Conservation (phyloP, 2,113 vertebrate species). For the Melanerpes aurifrons region DNA sequence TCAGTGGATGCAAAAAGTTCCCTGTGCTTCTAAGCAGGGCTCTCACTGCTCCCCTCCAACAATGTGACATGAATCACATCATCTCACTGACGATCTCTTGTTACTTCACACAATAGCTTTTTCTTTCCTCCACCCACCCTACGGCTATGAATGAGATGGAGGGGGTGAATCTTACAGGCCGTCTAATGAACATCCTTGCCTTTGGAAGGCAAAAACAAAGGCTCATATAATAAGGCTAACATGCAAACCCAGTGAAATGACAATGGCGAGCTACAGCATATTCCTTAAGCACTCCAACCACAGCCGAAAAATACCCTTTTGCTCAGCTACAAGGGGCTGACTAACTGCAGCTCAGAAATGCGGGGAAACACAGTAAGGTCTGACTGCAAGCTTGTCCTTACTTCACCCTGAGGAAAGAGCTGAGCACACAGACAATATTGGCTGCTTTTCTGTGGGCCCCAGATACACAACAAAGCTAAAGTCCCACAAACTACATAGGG, state of each 20-base stretch:
- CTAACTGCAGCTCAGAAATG: conserved; percentile 43
- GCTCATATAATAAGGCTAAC: conserved; percentile 23
- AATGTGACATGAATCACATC: neutral
- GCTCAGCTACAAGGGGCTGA: conserved; percentile 19
- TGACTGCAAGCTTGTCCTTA: conserved; percentile 52
- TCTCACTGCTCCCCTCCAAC: neutral
- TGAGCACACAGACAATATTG: neutral
- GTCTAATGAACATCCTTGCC: neutral
- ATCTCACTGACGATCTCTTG: neutral
- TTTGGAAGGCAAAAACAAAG: conserved; percentile 24
- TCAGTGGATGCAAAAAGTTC: neutral
- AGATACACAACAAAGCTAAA: neutral
- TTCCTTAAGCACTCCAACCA: conserved; percentile 58
- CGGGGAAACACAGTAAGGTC: conserved; percentile 5
- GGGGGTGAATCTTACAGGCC: neutral
- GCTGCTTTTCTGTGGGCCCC: neutral
- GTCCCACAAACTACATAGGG: neutral
- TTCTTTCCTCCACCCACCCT: neutral
- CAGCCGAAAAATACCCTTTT: neutral
- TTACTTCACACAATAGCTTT: neutral
- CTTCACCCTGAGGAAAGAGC: conserved; percentile 18
- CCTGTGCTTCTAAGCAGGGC: neutral
- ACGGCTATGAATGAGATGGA: neutral
- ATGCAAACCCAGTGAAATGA: conserved; percentile 28
- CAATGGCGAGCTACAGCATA: conserved; percentile 12